Conservation (phyloP, 2,113 vertebrate species). For the Xenopus tropicalis region UCB_Xtro_10.0 CM004444.2:35890501-35891000, state of each 20-base stretch:
- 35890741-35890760: constrained; percentile 35
- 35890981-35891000: too few relatives aligned
- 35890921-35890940: too few relatives aligned
- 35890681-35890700: constrained; percentile 42
- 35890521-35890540: background rate
- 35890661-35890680: constrained; percentile 39
- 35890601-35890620: constrained; percentile 22
- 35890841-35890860: background rate
- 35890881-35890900: constrained; percentile 23
- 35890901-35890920: background rate
- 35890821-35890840: constrained; percentile 17
- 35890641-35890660: constrained; percentile 41
- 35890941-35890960: too few relatives aligned
- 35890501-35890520: background rate
- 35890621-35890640: constrained; percentile 37
- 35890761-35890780: constrained; percentile 25
- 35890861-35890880: background rate
- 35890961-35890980: too few relatives aligned
- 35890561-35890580: constrained; percentile 14
- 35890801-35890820: constrained; percentile 24
- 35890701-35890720: constrained; percentile 38
- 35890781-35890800: constrained; percentile 25
- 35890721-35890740: constrained; percentile 6
- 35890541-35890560: constrained; percentile 22
- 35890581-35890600: constrained; percentile 21